Evolutionary conservation across 2,888 invertebrate species (phyloP).

Genomic region (Eupithecia vulgata): DNA sequence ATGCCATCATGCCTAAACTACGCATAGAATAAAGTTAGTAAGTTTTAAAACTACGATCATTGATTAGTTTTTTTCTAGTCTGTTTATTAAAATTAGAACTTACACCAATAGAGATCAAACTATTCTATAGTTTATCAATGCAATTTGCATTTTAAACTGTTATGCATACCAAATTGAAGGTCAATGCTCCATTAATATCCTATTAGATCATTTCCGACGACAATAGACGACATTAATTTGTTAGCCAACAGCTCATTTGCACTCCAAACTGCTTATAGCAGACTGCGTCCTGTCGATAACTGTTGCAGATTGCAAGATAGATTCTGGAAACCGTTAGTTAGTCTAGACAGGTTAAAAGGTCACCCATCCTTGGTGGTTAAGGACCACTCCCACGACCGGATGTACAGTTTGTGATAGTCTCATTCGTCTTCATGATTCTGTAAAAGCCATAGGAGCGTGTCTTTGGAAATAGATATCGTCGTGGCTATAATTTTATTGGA

Average conservation of each 20-base stretch:
- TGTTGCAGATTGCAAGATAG: not conserved
- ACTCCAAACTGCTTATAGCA: not conserved
- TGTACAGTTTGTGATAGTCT: not conserved
- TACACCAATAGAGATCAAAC: not conserved
- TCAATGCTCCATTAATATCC: constrained; percentile 20
- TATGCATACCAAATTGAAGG: constrained; percentile 10
- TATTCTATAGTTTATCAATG: not conserved
- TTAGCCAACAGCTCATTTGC: not conserved
- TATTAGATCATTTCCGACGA: constrained; percentile 3
- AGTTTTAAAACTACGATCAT: not conserved
- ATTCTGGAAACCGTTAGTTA: not conserved
- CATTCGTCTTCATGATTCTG: not conserved
- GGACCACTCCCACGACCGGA: not conserved
- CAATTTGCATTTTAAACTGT: constrained; percentile 3
- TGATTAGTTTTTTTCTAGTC: not conserved
- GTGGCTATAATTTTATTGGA: no score
- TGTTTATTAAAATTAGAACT: not conserved
- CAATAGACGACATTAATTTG: constrained; percentile 8
- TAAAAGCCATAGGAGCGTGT: not conserved
- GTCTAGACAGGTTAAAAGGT: constrained; percentile 7
- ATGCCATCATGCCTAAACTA: no score
- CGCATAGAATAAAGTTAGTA: not conserved
- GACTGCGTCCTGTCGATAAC: constrained; percentile 8
- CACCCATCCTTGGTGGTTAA: not conserved
- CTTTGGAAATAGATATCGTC: not conserved